A percentile compares a stretch with the other conserved stretches of the same genome.
Conservation (phyloP, 2,888 invertebrate genomes). For the Acholoe squamosa region DNA sequence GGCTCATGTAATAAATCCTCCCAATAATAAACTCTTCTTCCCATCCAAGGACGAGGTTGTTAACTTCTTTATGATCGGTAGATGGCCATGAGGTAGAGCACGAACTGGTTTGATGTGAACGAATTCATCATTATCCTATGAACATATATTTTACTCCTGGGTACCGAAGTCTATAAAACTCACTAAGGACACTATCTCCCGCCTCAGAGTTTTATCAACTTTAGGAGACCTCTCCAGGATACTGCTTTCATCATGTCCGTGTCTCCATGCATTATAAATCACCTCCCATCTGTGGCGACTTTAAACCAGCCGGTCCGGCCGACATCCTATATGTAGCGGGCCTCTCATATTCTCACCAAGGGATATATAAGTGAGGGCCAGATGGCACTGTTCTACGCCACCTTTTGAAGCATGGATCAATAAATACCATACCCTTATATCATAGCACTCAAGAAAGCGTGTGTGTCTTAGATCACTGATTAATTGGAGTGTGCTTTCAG, state of each 20-base stretch:
- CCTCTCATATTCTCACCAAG: not conserved
- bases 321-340: not conserved
- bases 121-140: not conserved
- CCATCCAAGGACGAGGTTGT: no score
- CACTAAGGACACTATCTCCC: not conserved
- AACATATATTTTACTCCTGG: not conserved
- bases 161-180: no score
- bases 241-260: not conserved
- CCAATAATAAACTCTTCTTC: no score
- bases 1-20: no score
- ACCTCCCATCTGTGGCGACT: not conserved
- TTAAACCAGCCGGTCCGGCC: not conserved
- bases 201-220: not conserved
- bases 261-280: not conserved
- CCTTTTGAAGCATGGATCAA: no score
- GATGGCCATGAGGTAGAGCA: no score
- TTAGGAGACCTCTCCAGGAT: conserved; percentile 2
- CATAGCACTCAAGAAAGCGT: no score
- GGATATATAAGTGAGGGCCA: not conserved
- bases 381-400: not conserved
- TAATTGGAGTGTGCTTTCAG: no score
- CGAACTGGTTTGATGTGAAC: not conserved
- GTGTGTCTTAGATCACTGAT: no score
- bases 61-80: no score
- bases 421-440: no score